Evolutionary conservation across 2,113 vertebrate genomes (phyloP).

Genomic region (Bungarus multicinctus): DNA sequence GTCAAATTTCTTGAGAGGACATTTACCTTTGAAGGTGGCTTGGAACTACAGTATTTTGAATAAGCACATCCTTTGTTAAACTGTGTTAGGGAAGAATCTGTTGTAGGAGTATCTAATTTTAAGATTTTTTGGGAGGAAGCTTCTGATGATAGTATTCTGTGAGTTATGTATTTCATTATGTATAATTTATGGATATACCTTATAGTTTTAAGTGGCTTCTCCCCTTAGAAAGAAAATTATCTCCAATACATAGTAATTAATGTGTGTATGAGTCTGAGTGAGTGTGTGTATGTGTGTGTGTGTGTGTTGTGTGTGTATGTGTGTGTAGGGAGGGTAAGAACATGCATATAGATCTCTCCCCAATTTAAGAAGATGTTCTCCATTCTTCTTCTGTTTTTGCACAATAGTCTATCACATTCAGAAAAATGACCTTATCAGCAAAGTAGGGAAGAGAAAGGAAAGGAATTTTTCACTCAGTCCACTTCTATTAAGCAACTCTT

Average conservation of each 20-base stretch:
- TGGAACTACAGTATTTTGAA: neutral
- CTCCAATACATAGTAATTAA: neutral
- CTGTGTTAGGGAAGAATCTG: neutral
- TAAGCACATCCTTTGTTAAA: neutral
- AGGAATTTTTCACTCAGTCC: neutral
- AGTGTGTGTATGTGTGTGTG: neutral
- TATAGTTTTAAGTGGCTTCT: neutral
- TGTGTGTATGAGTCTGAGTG: neutral
- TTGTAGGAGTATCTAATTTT: neutral
- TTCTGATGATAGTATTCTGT: neutral
- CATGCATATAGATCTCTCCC: neutral
- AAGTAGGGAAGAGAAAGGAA: neutral
- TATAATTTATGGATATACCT: neutral
- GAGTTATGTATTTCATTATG: neutral
- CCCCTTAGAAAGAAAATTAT: neutral
- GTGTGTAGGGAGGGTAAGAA: neutral
- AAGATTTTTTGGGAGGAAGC: neutral
- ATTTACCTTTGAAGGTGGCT: neutral
- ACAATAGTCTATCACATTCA: neutral
- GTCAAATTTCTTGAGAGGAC: neutral
- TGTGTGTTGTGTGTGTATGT: neutral
- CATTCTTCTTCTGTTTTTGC: neutral
- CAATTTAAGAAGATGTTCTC: neutral
- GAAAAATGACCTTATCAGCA: neutral
- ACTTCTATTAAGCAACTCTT: neutral